These are phyloP conservation scores for Incurvaria masculella DNA, from an alignment of 2,888 invertebrate genomes.

Conservation along the genomic window DNA sequence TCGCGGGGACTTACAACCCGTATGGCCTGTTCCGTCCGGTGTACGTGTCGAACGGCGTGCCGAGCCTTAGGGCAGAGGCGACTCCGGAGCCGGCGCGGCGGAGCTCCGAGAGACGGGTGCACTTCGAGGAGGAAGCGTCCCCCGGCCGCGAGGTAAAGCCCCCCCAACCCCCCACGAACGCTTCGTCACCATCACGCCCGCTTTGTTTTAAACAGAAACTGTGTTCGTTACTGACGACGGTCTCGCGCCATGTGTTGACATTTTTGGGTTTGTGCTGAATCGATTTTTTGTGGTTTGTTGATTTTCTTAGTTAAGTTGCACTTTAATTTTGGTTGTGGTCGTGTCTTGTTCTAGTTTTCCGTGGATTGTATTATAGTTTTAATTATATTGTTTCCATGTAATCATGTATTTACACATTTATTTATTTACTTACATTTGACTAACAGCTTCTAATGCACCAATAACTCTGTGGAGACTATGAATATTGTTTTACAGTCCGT, in stretches of 20 bases:
- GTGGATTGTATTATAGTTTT: background rate
- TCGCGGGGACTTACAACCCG: conserved; percentile 48
- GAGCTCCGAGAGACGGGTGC: conserved; percentile 42
- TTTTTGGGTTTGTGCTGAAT: background rate
- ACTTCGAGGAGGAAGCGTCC: conserved; percentile 40
- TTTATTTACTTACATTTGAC: background rate
- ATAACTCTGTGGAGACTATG: background rate
- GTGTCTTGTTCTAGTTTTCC: background rate
- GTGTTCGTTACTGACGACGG: background rate
- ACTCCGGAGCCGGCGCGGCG: conserved; percentile 19
- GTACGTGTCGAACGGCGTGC: conserved; percentile 27
- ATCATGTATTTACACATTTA: background rate
- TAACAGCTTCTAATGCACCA: background rate
- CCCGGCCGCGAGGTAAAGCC: conserved; percentile 52
- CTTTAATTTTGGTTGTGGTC: background rate
- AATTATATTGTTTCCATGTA: background rate
- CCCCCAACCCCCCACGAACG: conserved; percentile 23
- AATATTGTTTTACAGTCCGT: background rate
- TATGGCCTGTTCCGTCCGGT: conserved; percentile 41
- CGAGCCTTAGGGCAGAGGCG: conserved; percentile 25
- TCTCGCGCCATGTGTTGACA: background rate
- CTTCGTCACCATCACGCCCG: background rate
- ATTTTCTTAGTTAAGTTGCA: background rate
- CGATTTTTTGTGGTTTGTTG: background rate
- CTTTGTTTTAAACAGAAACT: background rate